Conservation (phyloP, 1,140 invertebrate species). For the Frieseomelitta varia region DNA sequence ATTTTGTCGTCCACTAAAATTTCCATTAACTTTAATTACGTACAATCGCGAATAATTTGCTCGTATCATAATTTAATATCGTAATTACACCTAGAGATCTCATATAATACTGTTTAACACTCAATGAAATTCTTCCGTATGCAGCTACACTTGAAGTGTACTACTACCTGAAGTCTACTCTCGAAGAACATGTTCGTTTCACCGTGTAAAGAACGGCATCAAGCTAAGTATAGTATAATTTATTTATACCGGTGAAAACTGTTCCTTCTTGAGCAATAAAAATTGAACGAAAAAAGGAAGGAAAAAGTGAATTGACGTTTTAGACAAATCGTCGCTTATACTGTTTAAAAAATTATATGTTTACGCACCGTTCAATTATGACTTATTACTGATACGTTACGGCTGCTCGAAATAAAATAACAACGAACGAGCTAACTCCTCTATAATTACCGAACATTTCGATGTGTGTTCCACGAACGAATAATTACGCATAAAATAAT, state of each 20-base stretch:
- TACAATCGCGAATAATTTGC: neutral
- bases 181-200: no score
- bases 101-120: neutral
- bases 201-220: neutral
- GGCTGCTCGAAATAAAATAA: neutral
- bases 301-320: neutral
- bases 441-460: slow-evolving; percentile 17
- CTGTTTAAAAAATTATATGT: neutral
- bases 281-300: no score
- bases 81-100: neutral
- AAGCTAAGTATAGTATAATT: neutral
- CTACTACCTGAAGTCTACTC: no score
- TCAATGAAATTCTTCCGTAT: neutral
- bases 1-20: neutral
- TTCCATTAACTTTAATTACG: neutral
- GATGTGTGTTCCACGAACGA: neutral
- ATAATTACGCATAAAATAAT: slow-evolving; percentile 17
- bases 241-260: neutral
- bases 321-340: neutral
- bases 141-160: no score
- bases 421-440: neutral
- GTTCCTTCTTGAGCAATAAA: no score
- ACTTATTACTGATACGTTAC: slow-evolving; percentile 15
- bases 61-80: neutral
- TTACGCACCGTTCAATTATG: slow-evolving; percentile 5